Evolutionary conservation across 2,797 vertebrate species (phyloP), one percentile per base, ranked within the genome.

Genomic region (Falco rusticolus): DNA sequence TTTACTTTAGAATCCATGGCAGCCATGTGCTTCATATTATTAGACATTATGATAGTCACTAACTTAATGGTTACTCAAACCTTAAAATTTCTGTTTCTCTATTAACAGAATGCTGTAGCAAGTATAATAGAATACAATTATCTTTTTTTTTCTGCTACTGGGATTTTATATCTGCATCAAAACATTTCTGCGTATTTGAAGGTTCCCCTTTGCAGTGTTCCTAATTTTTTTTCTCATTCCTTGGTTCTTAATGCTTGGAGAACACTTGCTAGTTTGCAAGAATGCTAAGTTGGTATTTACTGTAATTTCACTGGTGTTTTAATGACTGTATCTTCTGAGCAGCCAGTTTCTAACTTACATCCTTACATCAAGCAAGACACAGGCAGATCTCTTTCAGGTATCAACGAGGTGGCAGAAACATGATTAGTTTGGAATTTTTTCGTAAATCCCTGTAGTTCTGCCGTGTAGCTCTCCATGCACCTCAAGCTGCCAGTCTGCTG

Each of bases 1-100:
- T 96, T 97, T 97, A 92, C 91, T 96, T 97, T 94, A 89, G 87
- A 93, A 97, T 96, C 84, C 76, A n/a, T 97, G 97, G 97, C 91
- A 97, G 80, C 63, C 39, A 41, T 16, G 69, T 94, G 64, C 57
- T 84, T 93, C 74, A 91, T 89, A 84, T 95, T 92, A 79, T 94
- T 96, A 96, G 90, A 92, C 53, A 34, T 79, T 60, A 71, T 90
- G 93, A 93, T 95, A 93, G 90, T 91, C 89, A 89, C 82, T 94
- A 93, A 93, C 90, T 89, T 90, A 93, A 65, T 57, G 61, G 13
- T 59, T 97, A 90, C 72, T 79, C 82, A 89, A 82, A 97, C 86
- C 50, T 47, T 85, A 79, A 96, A 97, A 89, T 97, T 95, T 91
- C 93, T 71, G 74, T 80, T 87, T 89, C 90, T 95, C 81, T 93